Base-by-base conservation (phyloP, 2,113 vertebrate genomes). In the Semnornis frantzii region DNA sequence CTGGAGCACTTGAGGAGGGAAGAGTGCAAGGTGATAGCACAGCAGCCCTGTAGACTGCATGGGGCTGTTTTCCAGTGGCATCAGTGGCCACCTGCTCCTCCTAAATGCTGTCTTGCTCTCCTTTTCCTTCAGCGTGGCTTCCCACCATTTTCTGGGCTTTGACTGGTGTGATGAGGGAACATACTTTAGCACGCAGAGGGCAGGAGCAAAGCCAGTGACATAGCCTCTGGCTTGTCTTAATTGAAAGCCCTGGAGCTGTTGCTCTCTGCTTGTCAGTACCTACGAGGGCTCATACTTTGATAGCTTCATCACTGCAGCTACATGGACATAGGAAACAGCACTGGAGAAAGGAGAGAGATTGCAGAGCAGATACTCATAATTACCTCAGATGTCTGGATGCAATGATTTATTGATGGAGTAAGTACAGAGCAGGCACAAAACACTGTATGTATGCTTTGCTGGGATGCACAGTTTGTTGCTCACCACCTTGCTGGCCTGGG, bases 361-460 rank as follows among this genome's bases (percentile, higher is more conserved):
- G 42, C n/a, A 77, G 50, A 73, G 44, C 25, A 59, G 62, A 1
- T 37, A 14, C 8, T 72, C 15, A 1, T 28, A 23, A 28, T 28
- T 76, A 8, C 10, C 46, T 57, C 28, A 48, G 33, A 15, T 8
- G 5, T 25, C 10, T n/a, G 30, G 57, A 60, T 25, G 12, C 34
- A 21, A 3, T 20, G 31, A 33, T 82, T 28, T 44, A 23, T 85
- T 79, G 57, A 71, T 42, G 59, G 34, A 62, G 28, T 52, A 72
- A 72, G 60, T 37, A 42, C 63, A 68, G 82, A 57, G 19, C 24
- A 27, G 63, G 28, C 68, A 68, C 12, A 81, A 82, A 84, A 6
- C 18, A 46, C 4, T 2, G 8, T 0, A 0, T 2, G 8, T 0
- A 0, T 24, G 39, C 33, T 70, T n/a, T 60, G 72, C 19, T 0